Evolutionary conservation across 2,797 vertebrate genomes (phyloP).

Genomic region (Mus caroli): DNA sequence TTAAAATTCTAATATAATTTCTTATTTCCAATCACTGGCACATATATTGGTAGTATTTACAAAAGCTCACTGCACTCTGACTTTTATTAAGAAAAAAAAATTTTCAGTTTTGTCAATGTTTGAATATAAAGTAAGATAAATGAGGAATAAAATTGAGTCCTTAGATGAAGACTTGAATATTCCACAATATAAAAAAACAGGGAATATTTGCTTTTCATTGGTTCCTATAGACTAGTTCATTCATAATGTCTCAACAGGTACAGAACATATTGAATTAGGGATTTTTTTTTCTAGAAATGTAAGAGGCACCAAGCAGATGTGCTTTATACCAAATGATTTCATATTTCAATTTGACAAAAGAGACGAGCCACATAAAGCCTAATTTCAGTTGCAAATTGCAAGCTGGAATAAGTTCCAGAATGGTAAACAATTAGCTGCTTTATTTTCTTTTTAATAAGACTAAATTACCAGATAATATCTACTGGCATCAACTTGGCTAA

Average conservation of each 20-base stretch:
- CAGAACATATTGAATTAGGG: constrained; percentile 73
- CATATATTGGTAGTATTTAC: neutral
- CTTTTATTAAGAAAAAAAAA: neutral
- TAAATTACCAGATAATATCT: constrained; percentile 93
- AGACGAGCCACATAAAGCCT: constrained; percentile 91
- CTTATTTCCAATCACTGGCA: neutral
- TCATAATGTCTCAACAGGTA: constrained; percentile 84
- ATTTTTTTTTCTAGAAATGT: constrained; percentile 80
- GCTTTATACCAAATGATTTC: constrained; percentile 89
- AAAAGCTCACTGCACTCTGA: neutral
- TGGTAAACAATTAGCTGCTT: constrained; percentile 93
- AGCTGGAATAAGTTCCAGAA: constrained; percentile 91
- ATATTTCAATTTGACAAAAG: constrained; percentile 93
- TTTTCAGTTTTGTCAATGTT: neutral
- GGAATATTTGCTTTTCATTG: constrained; percentile 64
- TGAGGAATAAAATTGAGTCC: constrained; percentile 25
- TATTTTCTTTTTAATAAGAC: constrained; percentile 93
- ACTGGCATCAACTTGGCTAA: constrained; percentile 92
- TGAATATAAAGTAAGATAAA: constrained; percentile 56
- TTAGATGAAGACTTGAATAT: constrained; percentile 41
- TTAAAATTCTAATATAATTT: neutral
- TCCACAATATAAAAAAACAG: constrained; percentile 40
- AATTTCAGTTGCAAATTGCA: constrained; percentile 91
- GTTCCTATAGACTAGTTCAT: constrained; percentile 69
- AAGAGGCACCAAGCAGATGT: constrained; percentile 88